Evolutionary conservation across 2,888 invertebrate genomes (phyloP), one percentile per base, ranked within the genome.

Genomic region (Aricia artaxerxes): DNA sequence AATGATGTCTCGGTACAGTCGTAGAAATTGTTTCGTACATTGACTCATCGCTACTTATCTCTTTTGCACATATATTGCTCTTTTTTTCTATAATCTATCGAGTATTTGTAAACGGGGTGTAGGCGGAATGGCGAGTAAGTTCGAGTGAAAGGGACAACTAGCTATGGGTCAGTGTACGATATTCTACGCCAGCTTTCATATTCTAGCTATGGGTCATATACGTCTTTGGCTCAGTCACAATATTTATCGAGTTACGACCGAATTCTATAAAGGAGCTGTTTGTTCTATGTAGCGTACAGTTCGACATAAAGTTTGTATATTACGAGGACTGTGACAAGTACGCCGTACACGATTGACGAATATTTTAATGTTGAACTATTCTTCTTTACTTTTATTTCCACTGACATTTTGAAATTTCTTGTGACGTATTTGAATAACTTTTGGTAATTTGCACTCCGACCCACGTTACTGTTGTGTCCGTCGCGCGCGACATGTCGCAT

Each of bases 401-500:
- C 13, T 64, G 69, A 69, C 38, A 69, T 64, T 61, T 69, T 69
- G 64, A 2, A 69, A 24, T 38, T 69, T 38, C 35, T 69, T 69
- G 69, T 64, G 69, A 69, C 35, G 16, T 69, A 13, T 35, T 69
- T 35, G 69, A 69, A 16, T 24, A 69, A 69, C 35, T 69, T 79
- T 79, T 77, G 76, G 13, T 76, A n/a, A 78, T 35, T 53, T 80
- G 81, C 83, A 77, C 82, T 81, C 80, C 80, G 81, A 83, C 80
- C 79, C 81, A 40, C 49, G 73, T 40, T 60, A 61, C 78, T 61
- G 75, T 44, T 73, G 40, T 60, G 78, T 69, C n/a, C 53, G 38
- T 72, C 31, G 38, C 38, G 73, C 78, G 57, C 31, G 53, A 40
- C 80, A 87, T 87, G 53, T 72, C 73, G 73, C 80, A 87, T 87